Evolutionary conservation across 2,888 invertebrate genomes (phyloP).

Genomic region (Xylophagus ater): DNA sequence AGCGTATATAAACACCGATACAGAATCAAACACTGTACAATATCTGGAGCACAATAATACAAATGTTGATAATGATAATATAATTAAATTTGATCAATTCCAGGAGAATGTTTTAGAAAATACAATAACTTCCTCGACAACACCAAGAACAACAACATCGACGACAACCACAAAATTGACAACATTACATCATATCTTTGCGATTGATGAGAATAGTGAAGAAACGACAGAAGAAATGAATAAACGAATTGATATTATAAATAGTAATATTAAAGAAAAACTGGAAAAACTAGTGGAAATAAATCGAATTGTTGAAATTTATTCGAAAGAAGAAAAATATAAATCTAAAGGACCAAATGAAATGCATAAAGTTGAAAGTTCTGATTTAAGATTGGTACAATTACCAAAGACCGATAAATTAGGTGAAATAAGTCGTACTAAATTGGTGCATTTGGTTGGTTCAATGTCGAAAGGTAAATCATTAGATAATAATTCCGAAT

Average conservation of each 20-base stretch:
- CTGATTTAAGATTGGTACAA: conserved; percentile 46
- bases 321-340: conserved; percentile 51
- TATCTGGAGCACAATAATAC: conserved; percentile 4
- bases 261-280: conserved; percentile 3
- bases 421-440: conserved; percentile 57
- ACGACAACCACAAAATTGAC: conserved; percentile 30
- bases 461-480: conserved; percentile 2
- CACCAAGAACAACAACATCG: conserved; percentile 19
- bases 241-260: conserved; percentile 17
- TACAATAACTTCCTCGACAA: conserved; percentile 9
- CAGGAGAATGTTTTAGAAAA: conserved; percentile 15
- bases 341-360: conserved; percentile 35
- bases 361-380: conserved; percentile 39
- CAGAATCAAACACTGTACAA: conserved; percentile 14
- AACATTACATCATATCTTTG: conserved; percentile 43
- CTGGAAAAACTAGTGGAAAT: conserved; percentile 54
- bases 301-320: conserved; percentile 57
- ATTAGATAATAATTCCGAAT: conserved; percentile 24
- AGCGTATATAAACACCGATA: conserved; percentile 13
- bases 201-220: conserved; percentile 33
- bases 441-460: conserved; percentile 57
- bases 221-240: conserved; percentile 23
- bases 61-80: conserved; percentile 10
- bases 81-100: conserved; percentile 16
- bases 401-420: conserved; percentile 53